Percentiles rank a stretch among this genome's conserved stretches.
These are phyloP conservation scores for Ambastaia sidthimunki DNA, from an alignment of 2,797 vertebrate genomes.

Conservation along the genomic window DNA sequence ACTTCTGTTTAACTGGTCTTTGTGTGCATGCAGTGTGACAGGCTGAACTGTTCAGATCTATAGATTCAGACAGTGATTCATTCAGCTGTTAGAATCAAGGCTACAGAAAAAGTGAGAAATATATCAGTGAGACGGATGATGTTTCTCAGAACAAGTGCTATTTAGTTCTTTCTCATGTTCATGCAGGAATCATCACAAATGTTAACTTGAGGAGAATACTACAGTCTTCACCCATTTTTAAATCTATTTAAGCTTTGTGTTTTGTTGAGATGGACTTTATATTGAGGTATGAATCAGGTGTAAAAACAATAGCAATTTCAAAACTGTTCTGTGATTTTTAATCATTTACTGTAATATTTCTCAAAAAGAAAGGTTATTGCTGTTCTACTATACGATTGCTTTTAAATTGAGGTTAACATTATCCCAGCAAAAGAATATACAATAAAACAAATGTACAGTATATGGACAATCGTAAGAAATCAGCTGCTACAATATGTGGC, in stretches of 20 bases:
- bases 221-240: not conserved
- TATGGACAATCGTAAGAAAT: not conserved
- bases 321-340: too few relatives aligned
- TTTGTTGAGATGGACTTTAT: not conserved
- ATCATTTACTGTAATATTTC: not conserved
- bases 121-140: not conserved
- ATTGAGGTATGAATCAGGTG: not conserved
- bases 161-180: not conserved
- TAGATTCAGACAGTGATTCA: not conserved
- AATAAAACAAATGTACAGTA: not conserved
- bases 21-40: not conserved
- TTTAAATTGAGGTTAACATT: not conserved
- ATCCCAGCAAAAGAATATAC: not conserved
- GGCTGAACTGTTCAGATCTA: not conserved
- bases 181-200: not conserved
- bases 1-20: not conserved
- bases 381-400: not conserved
- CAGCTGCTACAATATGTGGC: too few relatives aligned
- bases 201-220: not conserved
- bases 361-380: not conserved
- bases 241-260: not conserved
- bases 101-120: not conserved
- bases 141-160: not conserved
- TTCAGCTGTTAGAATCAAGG: not conserved
- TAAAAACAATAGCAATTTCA: not conserved